Conservation (phyloP, 2,888 invertebrate genomes). For the Hemicrepidius hirtus region DNA sequence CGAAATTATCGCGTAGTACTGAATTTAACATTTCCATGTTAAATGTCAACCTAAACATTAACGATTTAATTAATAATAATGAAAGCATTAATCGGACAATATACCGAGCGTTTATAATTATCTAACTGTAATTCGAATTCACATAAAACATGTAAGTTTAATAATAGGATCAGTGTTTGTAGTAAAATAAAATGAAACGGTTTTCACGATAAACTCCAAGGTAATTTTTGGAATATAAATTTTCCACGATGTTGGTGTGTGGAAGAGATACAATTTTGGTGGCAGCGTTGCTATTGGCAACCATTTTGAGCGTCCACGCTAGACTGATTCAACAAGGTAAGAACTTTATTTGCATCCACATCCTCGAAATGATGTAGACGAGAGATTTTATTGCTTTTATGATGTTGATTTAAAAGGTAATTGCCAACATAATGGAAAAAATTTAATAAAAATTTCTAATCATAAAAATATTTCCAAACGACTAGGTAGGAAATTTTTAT, state of each 20-base stretch:
- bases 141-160: constrained; percentile 7
- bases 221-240: constrained; percentile 29
- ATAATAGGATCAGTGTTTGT: not conserved
- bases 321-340: constrained; percentile 58
- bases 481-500: no score
- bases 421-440: no score
- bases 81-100: constrained; percentile 4
- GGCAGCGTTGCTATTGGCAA: constrained; percentile 55
- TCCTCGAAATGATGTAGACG: constrained; percentile 10
- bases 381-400: not conserved
- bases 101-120: not conserved
- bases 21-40: constrained; percentile 5
- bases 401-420: no score
- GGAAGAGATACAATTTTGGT: constrained; percentile 49
- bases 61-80: constrained; percentile 7
- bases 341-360: constrained; percentile 17
- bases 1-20: constrained; percentile 9
- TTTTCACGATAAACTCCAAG: constrained; percentile 12
- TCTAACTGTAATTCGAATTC: not conserved
- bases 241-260: constrained; percentile 40
- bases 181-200: constrained; percentile 8
- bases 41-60: not conserved
- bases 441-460: no score
- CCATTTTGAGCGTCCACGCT: constrained; percentile 53
- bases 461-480: no score